Percentiles rank a stretch among this genome's conserved stretches.
phyloP scores from a whole-genome alignment of 2,113 vertebrate genomes.

The Cranoglanis bouderius region DNA sequence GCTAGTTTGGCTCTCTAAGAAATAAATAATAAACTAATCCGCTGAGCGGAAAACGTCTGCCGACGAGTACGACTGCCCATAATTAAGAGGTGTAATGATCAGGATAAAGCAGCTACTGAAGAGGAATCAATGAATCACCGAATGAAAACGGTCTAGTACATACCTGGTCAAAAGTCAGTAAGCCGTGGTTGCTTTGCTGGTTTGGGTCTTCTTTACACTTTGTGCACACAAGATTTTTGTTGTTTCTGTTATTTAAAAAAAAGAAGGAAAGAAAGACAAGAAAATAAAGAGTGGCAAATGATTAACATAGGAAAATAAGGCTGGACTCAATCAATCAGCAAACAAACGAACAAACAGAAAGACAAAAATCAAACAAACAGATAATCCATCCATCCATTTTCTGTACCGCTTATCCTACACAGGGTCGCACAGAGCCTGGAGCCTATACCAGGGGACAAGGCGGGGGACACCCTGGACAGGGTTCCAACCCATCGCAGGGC shows the following conservation, averaged over 20 bases:
- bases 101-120: background rate
- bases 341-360: background rate
- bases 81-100: background rate
- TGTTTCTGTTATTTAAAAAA: constrained; percentile 64
- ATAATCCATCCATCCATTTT: too few relatives aligned
- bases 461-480: too few relatives aligned
- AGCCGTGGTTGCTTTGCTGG: constrained; percentile 63
- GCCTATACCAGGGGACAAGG: too few relatives aligned
- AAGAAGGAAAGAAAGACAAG: background rate
- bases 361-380: background rate
- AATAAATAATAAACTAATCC: background rate
- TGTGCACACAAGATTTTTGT: constrained; percentile 71
- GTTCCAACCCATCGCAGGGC: too few relatives aligned
- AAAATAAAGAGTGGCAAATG: background rate
- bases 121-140: background rate
- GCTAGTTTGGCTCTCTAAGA: too few relatives aligned
- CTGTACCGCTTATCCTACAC: too few relatives aligned
- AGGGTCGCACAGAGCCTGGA: too few relatives aligned
- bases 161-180: constrained; percentile 75
- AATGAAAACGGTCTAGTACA: constrained; percentile 13
- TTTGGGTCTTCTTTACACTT: constrained; percentile 72
- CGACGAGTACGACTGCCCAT: background rate
- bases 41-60: background rate
- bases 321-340: background rate
- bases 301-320: background rate